Base-by-base conservation (phyloP, 1,140 invertebrate species). In the Rhagoletis zephyria region DNA sequence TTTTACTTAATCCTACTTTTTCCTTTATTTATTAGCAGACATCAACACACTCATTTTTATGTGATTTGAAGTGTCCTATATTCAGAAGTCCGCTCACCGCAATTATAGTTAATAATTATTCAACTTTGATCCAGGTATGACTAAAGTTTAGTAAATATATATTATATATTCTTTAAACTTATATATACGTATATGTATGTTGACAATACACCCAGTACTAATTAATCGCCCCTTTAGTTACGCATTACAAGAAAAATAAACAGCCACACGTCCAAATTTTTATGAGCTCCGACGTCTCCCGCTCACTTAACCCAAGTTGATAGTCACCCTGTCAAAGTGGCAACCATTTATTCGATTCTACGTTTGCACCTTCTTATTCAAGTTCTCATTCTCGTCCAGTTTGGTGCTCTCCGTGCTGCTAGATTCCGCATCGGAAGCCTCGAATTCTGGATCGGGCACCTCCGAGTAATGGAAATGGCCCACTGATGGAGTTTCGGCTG, bases 391-490 rank as follows among this genome's bases (percentile, higher is more conserved):
- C 88, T 92, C 91, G 51, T 92, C 91, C 30, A 92, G 87, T 86
- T 92, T 92, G 88, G 90, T 91, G 88, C 91, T 92, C 88, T 92
- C 91, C 6, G 91, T 92, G 88, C 91, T 91, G 88, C 91, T 92
- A 3, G 91, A 92, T 87, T 92, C 91, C 40, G 91, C 91, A 89
- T 91, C 91, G 81, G 92, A 90, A 59, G 90, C 90, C 51, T 92
- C 90, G 3, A 90, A 90, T 87, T 88, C 88, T 3, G 91, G 91
- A 89, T 92, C 91, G 0, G 91, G 91, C 0, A 92, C 90, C 85
- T 92, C 91, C 16, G 91, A 85, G 48, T 91, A 91, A 67, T 92
- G 91, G 3, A 89, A 48, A 2, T 90, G n/a, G 5, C 89, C 88
- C 86, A 92, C 45, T 89, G 87, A 40, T 86, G 88, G 61, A 40